Percentiles rank a stretch among this genome's conserved stretches.
Conservation (phyloP, 2,888 invertebrate genomes). For the Tridacna gigas region DNA sequence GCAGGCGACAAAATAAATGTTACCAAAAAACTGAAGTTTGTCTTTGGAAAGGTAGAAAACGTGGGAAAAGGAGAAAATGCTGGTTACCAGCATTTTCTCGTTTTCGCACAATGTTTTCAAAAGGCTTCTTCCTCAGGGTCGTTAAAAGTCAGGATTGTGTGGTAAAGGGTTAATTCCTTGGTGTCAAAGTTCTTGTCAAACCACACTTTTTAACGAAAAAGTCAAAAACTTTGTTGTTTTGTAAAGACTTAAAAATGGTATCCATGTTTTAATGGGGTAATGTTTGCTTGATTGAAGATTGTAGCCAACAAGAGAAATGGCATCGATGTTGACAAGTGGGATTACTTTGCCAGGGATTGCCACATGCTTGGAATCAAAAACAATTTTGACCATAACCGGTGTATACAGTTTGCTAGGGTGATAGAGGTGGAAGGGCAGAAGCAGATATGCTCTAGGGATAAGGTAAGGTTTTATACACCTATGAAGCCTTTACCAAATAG, state of each 20-base stretch:
- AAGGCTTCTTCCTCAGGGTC: too few species aligned
- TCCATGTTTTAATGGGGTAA: background rate
- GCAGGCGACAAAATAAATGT: too few species aligned
- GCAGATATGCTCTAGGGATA: constrained; percentile 86
- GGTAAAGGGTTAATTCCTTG: too few species aligned
- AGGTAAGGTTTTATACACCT: constrained; percentile 74
- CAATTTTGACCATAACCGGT: constrained; percentile 85
- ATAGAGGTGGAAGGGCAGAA: constrained; percentile 68
- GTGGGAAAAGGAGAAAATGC: too few species aligned
- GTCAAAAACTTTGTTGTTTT: background rate
- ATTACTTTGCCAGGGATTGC: constrained; percentile 80
- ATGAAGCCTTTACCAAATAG: background rate
- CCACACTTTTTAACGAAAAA: background rate
- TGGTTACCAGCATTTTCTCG: too few species aligned
- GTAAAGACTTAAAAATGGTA: background rate
- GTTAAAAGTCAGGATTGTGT: too few species aligned
- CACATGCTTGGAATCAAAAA: constrained; percentile 85
- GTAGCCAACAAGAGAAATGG: constrained; percentile 84
- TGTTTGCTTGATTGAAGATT: background rate
- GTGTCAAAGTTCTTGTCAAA: too few species aligned
- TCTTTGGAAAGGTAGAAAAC: too few species aligned
- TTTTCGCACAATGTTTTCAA: too few species aligned
- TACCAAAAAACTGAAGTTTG: too few species aligned
- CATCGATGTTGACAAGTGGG: constrained; percentile 87
- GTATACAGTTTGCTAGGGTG: constrained; percentile 85